These are phyloP conservation scores for Opisthograptis luteolata DNA, from an alignment of 2,888 invertebrate genomes.

Conservation along the genomic window DNA sequence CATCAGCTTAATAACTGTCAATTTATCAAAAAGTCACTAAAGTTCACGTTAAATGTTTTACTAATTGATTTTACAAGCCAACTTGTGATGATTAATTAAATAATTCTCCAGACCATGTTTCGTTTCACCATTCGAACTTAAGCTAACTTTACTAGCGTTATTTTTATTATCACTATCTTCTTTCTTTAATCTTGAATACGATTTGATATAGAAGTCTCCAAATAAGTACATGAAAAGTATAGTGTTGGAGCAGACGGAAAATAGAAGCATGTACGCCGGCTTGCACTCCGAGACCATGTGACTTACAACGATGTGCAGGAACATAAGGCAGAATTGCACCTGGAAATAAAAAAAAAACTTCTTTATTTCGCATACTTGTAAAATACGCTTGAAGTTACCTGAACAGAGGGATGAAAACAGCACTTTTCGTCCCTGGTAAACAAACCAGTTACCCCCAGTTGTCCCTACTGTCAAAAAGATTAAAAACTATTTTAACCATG, in stretches of 20 bases:
- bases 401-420: too few species aligned
- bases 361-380: not conserved
- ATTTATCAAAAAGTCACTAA: not conserved
- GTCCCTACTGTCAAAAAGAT: too few species aligned
- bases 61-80: constrained; percentile 36
- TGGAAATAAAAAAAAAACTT: constrained; percentile 40
- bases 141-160: constrained; percentile 1
- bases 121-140: not conserved
- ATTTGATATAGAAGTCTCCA: constrained; percentile 52
- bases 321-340: constrained; percentile 55
- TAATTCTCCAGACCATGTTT: constrained; percentile 32
- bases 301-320: constrained; percentile 45
- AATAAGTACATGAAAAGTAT: constrained; percentile 56
- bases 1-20: not conserved
- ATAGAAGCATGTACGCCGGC: constrained; percentile 46
- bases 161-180: constrained; percentile 15
- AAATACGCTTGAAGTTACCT: too few species aligned
- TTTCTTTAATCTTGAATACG: constrained; percentile 44
- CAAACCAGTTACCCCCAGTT: too few species aligned
- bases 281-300: constrained; percentile 48
- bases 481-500: too few species aligned
- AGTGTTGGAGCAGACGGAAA: constrained; percentile 43
- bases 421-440: too few species aligned
- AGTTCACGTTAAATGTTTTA: constrained; percentile 14
- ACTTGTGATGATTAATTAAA: constrained; percentile 39